A percentile compares a stretch with the other conserved stretches of the same genome.
Conservation (phyloP, 2,888 invertebrate species). For the Trissoscelio sp. region DNA sequence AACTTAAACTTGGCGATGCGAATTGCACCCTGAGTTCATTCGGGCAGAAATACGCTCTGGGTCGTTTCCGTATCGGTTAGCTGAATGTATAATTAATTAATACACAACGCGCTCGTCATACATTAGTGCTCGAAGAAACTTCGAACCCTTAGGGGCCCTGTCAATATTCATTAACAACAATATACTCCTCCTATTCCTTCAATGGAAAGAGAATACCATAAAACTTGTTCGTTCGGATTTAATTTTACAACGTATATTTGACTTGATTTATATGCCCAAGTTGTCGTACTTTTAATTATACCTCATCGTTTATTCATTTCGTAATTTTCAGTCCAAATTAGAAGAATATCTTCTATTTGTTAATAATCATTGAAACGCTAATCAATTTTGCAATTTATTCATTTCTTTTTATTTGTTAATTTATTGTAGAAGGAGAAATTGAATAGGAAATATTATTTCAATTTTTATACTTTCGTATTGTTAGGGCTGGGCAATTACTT, state of each 20-base stretch:
- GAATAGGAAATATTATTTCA: too few species aligned
- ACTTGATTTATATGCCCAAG: constrained; percentile 43
- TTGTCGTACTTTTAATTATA: constrained; percentile 43
- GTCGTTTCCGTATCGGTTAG: constrained; percentile 65
- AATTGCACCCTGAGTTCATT: constrained; percentile 46
- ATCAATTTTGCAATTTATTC: too few species aligned
- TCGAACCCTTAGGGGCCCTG: constrained; percentile 61
- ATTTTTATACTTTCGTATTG: too few species aligned
- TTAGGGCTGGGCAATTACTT: too few species aligned
- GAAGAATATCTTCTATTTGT: too few species aligned
- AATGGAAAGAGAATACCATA: constrained; percentile 31
- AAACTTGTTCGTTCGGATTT: constrained; percentile 33
- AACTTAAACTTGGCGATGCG: constrained; percentile 35
- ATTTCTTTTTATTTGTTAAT: too few species aligned
- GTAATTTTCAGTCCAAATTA: constrained; percentile 29
- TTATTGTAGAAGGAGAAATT: too few species aligned
- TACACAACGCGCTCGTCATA: constrained; percentile 66
- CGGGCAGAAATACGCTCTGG: constrained; percentile 53
- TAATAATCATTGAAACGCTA: too few species aligned
- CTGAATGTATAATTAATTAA: constrained; percentile 69
- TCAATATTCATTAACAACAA: constrained; percentile 67
- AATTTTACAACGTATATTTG: constrained; percentile 22
- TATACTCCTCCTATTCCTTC: constrained; percentile 21
- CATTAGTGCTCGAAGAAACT: constrained; percentile 64
- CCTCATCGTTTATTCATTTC: constrained; percentile 40